Evolutionary conservation across 2,888 invertebrate species (phyloP), one percentile per base, ranked within the genome.

Genomic region (Pterostichus madidus): DNA sequence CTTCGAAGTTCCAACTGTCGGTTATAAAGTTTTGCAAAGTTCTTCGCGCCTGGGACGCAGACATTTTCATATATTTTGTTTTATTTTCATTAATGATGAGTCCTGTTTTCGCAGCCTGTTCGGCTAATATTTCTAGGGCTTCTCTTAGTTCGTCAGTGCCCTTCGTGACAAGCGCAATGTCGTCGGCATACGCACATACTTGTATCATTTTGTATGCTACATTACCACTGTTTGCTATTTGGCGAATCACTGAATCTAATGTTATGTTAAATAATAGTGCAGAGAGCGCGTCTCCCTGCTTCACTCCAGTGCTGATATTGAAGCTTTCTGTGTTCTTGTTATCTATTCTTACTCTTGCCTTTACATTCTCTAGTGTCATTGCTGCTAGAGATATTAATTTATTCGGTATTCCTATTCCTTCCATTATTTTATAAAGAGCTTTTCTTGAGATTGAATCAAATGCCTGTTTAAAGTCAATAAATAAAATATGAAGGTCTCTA

Each of bases 41-140:
- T 39, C 39, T 39, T 39, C 39, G 39, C 5, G 39, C 39, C 39
- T 39, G 8, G 8, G 39, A 39, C 8, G 39, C 39, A 39, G 39
- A 39, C n/a, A 53, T 53, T 15, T 15, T 15, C 53, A 53, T 53
- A n/a, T 53, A 53, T n/a, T 53, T 53, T n/a, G 53, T 53, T 53
- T 53, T 53, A 53, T 53, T 53, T 53, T 53, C 53, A 11, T 53
- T 53, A 15, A 53, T 53, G 13, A 15, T 15, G 53, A 53, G n/a
- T n/a, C 53, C 8, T 15, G 10, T 15, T 53, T 53, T 53, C 53
- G n/a, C 15, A 15, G 53, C 53, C 0, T 53, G 5, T 15, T 53
- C 13, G n/a, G 6, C 53, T 53, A 53, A 15, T 15, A n/a, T 53
- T 7, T 53, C 15, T 53, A 15, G 6, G 15, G 15, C 53, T 15